Evolutionary conservation across 2,888 invertebrate genomes (phyloP).

Genomic region (Epinotia brunnichana): DNA sequence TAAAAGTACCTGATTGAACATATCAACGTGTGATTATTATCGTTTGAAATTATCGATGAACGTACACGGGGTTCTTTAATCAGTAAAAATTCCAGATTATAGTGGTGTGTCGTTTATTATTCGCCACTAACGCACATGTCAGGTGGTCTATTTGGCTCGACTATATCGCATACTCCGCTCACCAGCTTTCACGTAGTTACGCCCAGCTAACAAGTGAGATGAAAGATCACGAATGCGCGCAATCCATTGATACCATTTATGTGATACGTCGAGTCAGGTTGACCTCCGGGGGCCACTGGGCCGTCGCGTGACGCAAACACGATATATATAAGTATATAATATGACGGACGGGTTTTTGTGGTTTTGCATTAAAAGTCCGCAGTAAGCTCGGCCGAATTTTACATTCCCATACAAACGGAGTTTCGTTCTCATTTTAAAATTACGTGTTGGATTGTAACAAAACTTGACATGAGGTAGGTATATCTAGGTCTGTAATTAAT

Average conservation of each 20-base stretch:
- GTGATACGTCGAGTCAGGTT: not conserved
- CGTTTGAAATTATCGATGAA: no score
- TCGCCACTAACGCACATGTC: not conserved
- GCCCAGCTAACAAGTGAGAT: not conserved
- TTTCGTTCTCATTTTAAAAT: no score
- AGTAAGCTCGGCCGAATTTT: no score
- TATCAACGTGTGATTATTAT: no score
- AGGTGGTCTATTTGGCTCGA: not conserved
- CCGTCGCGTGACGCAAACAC: constrained; percentile 29
- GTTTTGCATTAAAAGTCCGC: constrained; percentile 22
- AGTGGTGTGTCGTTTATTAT: not conserved
- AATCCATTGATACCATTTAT: not conserved
- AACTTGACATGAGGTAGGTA: no score
- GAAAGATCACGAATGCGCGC: not conserved
- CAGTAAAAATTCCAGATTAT: constrained; percentile 4
- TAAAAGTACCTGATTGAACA: no score
- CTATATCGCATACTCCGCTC: not conserved
- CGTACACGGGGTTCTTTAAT: not conserved
- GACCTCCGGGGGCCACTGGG: constrained; percentile 21
- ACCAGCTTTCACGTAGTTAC: not conserved
- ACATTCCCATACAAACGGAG: no score
- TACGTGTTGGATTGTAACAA: no score
- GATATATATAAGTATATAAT: constrained; percentile 15
- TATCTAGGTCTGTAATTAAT: no score
- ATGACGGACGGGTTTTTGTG: constrained; percentile 33